A percentile compares a stretch with the other conserved stretches of the same genome.
Conservation (phyloP, 2,797 vertebrate species). For the Gastrophryne carolinensis region DNA sequence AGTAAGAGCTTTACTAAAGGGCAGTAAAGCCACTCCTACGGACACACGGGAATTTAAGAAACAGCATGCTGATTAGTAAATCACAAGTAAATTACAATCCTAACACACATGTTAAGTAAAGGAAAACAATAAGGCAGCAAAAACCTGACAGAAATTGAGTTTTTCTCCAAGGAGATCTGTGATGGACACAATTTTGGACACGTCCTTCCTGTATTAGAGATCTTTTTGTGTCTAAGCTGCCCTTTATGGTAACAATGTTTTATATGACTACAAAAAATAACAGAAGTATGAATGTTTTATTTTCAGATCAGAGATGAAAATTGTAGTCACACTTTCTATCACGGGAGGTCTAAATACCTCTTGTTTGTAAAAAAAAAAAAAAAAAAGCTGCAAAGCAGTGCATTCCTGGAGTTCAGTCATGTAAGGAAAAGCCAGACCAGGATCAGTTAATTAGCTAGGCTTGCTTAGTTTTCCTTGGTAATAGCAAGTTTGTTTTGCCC, state of each 20-base stretch:
- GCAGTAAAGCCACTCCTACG: no score
- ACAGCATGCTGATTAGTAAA: no score
- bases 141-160: no score
- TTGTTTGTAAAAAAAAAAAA: constrained; percentile 56
- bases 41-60: no score
- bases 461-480: constrained; percentile 70
- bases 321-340: constrained; percentile 32
- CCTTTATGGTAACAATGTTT: not conserved
- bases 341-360: constrained; percentile 55
- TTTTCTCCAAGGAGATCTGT: no score
- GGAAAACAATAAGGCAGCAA: no score
- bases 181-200: no score
- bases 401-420: constrained; percentile 70
- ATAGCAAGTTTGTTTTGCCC: constrained; percentile 67
- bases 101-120: no score
- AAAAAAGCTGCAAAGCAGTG: constrained; percentile 57
- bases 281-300: not conserved
- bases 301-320: not conserved
- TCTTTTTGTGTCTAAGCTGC: no score
- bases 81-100: no score
- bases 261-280: not conserved
- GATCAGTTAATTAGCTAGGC: constrained; percentile 72
- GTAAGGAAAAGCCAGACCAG: constrained; percentile 65
- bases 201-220: no score
- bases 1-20: no score